Percentiles rank a stretch among this genome's conserved stretches.
Conservation (phyloP, 2,888 invertebrate genomes). For the Eueremaeus valkanovi region DNA sequence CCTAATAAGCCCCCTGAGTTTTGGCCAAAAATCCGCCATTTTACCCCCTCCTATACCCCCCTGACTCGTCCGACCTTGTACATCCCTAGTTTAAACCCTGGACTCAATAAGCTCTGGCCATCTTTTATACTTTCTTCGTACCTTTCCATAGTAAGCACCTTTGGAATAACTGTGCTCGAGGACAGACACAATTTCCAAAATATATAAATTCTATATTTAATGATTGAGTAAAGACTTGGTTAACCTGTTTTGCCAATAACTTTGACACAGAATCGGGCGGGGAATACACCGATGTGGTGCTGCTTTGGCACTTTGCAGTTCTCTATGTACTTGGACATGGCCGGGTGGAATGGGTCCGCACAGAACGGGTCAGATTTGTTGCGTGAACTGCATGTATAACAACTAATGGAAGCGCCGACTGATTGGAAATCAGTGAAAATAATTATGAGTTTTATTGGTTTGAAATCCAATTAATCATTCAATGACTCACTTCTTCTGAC, state of each 20-base stretch:
- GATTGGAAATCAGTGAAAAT: neutral
- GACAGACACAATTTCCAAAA: too few relatives aligned
- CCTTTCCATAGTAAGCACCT: too few relatives aligned
- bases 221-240: too few relatives aligned
- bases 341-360: constrained; percentile 58
- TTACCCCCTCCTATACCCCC: too few relatives aligned
- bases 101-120: too few relatives aligned
- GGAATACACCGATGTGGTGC: constrained; percentile 56
- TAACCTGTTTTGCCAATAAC: constrained; percentile 56
- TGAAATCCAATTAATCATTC: neutral
- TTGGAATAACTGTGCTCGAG: too few relatives aligned
- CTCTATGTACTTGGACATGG: constrained; percentile 53
- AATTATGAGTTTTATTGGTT: neutral
- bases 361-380: constrained; percentile 56
- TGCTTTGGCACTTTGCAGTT: constrained; percentile 57
- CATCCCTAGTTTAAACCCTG: too few relatives aligned
- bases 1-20: too few relatives aligned
- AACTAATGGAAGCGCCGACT: constrained; percentile 52
- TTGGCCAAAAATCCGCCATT: too few relatives aligned
- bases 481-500: constrained; percentile 17
- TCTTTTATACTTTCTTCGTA: too few relatives aligned
- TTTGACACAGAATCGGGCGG: constrained; percentile 59
- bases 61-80: too few relatives aligned
- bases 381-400: constrained; percentile 57
- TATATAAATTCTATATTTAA: too few relatives aligned